Evolutionary conservation across 2,113 vertebrate genomes (phyloP), one percentile per base, ranked within the genome.

Genomic region (Corydoras maculifer): DNA sequence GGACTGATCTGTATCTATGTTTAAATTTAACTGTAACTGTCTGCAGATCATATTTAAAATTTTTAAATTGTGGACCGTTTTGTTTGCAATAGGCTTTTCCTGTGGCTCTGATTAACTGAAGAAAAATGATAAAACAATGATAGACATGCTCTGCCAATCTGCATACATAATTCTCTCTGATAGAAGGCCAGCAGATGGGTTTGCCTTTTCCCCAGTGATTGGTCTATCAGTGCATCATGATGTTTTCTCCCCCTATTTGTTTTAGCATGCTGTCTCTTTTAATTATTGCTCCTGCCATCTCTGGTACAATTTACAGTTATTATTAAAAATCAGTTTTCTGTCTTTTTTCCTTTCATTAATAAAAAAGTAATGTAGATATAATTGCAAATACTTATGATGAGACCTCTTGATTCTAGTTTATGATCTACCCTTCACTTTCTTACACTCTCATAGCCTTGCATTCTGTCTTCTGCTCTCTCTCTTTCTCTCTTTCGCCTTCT

Each of bases 141-240:
- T 68, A 53, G 57, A 66, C 58, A 32, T 55, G 53, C 58, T 43
- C 48, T 67, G 55, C 62, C 68, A 65, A 70, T 68, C 74, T 62
- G 70, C 68, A 75, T 71, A 31, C 58, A 70, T 73, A 63, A 76
- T 73, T 76, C 60, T 55, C 58, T 68, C 35, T 66, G 13, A 62
- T 76, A 73, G 70, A 60, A 69, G 70, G 48, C n/a, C 54, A 75
- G 74, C 76, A 76, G 71, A 80, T 72, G 68, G 76, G 50, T 54
- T 60, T n/a, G 57, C 68, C 61, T 25, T 29, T 61, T 57, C 65
- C 61, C 55, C 15, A 32, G 60, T 75, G 68, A 68, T 25, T 76
- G 53, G 70, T 69, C 63, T 70, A 66, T 69, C 68, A 12, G 29
- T 62, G 65, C 30, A 35, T 58, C 61, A 50, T 68, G 35, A 6